phyloP scores from a whole-genome alignment of 2,797 vertebrate genomes.

The Distichodus sexfasciatus region DNA sequence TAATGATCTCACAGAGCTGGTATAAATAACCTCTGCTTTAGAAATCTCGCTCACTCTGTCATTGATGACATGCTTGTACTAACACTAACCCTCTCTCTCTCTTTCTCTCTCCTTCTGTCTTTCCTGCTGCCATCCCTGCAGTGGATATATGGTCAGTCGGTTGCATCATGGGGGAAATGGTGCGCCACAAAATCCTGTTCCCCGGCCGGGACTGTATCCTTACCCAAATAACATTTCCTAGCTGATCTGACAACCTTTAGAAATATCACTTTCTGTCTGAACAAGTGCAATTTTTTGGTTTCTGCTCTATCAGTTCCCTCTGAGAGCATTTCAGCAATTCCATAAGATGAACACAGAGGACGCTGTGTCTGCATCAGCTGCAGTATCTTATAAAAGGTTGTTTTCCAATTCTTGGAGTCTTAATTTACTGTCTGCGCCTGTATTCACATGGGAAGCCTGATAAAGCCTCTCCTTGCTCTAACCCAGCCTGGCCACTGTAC shows the following conservation, averaged over 20 bases:
- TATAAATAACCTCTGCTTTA: constrained; percentile 51
- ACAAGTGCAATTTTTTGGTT: too few relatives aligned
- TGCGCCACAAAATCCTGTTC: constrained; percentile 90
- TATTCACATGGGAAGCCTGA: too few relatives aligned
- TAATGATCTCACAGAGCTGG: constrained; percentile 43
- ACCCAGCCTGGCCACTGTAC: too few relatives aligned
- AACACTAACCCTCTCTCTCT: constrained; percentile 67
- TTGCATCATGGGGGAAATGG: constrained; percentile 95
- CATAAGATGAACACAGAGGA: too few relatives aligned
- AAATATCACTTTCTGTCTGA: too few relatives aligned
- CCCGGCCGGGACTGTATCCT: constrained; percentile 90
- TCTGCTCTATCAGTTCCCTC: too few relatives aligned
- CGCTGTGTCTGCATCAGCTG: too few relatives aligned
- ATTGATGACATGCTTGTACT: constrained; percentile 68
- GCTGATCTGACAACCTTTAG: not conserved
- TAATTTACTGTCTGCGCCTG: too few relatives aligned
- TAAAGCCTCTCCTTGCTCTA: too few relatives aligned
- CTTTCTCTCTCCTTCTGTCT: constrained; percentile 65
- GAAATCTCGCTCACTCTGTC: constrained; percentile 34
- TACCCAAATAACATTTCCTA: constrained; percentile 28
- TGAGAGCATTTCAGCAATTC: too few relatives aligned
- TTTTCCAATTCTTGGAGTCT: too few relatives aligned
- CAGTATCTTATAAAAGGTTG: too few relatives aligned
- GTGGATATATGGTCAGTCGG: constrained; percentile 93
- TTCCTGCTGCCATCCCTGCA: constrained; percentile 79